These are phyloP conservation scores for Sitta europaea DNA, from an alignment of 2,113 vertebrate species.

Conservation along the genomic window DNA sequence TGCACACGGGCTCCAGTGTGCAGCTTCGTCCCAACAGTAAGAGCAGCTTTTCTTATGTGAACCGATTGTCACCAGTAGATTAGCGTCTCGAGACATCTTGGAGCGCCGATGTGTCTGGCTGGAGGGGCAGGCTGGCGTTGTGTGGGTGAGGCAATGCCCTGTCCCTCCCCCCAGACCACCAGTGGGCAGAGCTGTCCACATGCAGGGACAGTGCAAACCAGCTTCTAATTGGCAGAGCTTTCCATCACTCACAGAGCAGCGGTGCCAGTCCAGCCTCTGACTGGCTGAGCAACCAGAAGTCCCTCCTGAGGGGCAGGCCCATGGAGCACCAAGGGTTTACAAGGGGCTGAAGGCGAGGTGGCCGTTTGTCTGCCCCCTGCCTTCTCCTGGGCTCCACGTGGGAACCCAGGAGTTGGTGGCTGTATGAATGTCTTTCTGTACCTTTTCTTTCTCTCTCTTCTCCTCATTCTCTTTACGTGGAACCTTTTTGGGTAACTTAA, in stretches of 20 bases:
- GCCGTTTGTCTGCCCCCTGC: rapidly evolving
- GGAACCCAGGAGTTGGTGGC: rapidly evolving
- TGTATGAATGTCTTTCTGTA: neutral
- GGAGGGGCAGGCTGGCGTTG: rapidly evolving
- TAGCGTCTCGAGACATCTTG: rapidly evolving
- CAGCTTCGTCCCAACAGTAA: neutral
- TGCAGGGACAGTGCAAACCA: rapidly evolving
- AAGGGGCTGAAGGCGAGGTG: rapidly evolving
- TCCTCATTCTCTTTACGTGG: neutral
- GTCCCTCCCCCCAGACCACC: rapidly evolving
- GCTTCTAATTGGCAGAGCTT: neutral
- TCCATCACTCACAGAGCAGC: neutral
- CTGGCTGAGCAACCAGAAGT: neutral
- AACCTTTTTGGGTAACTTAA: neutral
- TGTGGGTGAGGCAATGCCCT: rapidly evolving
- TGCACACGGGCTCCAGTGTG: rapidly evolving
- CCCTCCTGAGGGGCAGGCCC: neutral
- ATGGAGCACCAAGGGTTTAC: neutral
- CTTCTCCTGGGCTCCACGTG: rapidly evolving
- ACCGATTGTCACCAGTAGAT: rapidly evolving
- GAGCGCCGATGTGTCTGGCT: rapidly evolving
- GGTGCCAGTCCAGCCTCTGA: neutral
- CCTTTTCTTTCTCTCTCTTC: neutral
- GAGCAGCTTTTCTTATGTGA: neutral
- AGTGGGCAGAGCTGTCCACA: rapidly evolving